Conservation (phyloP, 2,797 vertebrate species). For the Falco berigora region DNA sequence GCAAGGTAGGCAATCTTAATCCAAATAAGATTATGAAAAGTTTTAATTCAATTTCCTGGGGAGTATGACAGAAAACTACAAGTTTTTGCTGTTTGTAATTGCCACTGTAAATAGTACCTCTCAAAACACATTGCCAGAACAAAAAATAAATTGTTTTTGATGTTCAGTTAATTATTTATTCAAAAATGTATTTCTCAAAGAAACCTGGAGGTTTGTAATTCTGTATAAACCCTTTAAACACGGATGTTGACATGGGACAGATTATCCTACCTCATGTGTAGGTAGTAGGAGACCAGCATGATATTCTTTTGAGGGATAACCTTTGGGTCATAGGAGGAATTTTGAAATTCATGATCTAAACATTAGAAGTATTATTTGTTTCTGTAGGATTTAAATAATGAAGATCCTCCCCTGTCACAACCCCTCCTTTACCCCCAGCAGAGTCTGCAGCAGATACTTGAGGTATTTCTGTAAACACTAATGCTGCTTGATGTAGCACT, state of each 20-base stretch:
- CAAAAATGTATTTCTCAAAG: background rate
- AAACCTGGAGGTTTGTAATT: background rate
- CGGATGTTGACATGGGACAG: background rate
- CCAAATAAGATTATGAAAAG: background rate
- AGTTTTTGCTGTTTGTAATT: background rate
- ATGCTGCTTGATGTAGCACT: background rate
- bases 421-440: background rate
- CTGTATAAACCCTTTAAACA: background rate
- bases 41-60: background rate
- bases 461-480: background rate
- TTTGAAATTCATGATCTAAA: too few relatives aligned
- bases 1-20: conserved; percentile 84
- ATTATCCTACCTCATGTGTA: background rate
- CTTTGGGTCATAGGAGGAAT: background rate
- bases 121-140: background rate
- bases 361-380: background rate
- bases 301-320: background rate
- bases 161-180: background rate
- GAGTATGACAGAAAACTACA: background rate
- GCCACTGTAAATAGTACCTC: background rate
- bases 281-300: background rate
- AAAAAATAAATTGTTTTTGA: background rate
- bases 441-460: background rate
- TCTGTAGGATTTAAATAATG: background rate
- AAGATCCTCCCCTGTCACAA: background rate